phyloP scores from a whole-genome alignment of 1,140 invertebrate genomes.

The Atta cephalotes region DNA sequence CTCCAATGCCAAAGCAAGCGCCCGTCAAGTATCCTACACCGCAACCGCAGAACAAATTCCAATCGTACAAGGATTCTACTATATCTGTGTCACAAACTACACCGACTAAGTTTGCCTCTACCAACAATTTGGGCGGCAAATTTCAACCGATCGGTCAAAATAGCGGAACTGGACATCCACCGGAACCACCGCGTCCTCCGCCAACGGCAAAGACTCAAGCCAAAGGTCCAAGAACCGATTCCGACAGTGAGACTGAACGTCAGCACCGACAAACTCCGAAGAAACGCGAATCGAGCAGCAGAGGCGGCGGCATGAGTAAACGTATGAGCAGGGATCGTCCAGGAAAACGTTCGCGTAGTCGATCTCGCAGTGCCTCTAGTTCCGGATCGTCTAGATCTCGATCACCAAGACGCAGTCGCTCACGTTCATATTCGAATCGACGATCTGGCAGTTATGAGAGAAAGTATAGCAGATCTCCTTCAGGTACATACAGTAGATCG shows the following conservation, averaged over 20 bases:
- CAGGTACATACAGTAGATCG: slow-evolving; percentile 84
- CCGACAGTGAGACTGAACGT: slow-evolving; percentile 82
- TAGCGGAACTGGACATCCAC: slow-evolving; percentile 74
- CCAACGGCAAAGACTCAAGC: slow-evolving; percentile 76
- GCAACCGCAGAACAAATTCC: slow-evolving; percentile 83
- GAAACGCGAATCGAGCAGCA: slow-evolving; percentile 77
- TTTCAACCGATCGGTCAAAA: slow-evolving; percentile 84
- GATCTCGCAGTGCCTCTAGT: slow-evolving; percentile 87
- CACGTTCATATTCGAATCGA: slow-evolving; percentile 84
- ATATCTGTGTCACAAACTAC: slow-evolving; percentile 72
- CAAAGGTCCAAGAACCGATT: slow-evolving; percentile 84
- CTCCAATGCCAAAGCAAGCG: slow-evolving; percentile 83
- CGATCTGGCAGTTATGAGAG: slow-evolving; percentile 87
- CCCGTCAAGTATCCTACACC: slow-evolving; percentile 84
- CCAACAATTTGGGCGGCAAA: slow-evolving; percentile 80
- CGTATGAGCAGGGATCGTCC: slow-evolving; percentile 79
- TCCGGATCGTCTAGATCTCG: slow-evolving; percentile 85
- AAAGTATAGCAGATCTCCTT: slow-evolving; percentile 86
- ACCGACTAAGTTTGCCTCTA: slow-evolving; percentile 79
- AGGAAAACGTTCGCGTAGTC: slow-evolving; percentile 85
- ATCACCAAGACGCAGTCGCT: slow-evolving; percentile 86
- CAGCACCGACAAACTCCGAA: slow-evolving; percentile 78
- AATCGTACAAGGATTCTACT: slow-evolving; percentile 80
- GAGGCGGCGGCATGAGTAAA: slow-evolving; percentile 66
- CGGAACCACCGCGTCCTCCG: slow-evolving; percentile 78